These are phyloP conservation scores for Sinocyclocheilus maitianheensis DNA, from an alignment of 2,113 vertebrate genomes.

Conservation along the genomic window DNA sequence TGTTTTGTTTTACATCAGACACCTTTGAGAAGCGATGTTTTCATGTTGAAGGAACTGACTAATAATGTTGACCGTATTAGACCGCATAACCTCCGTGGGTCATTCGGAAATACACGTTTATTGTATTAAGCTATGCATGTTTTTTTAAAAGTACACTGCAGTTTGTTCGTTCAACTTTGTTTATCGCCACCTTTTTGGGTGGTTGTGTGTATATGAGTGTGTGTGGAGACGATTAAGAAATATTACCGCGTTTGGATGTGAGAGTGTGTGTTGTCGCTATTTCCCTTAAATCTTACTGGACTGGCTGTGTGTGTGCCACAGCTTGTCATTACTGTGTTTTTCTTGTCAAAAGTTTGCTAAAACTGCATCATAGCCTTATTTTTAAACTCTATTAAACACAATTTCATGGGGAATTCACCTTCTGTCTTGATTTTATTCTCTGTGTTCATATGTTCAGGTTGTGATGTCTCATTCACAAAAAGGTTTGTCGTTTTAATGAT, in stretches of 20 bases:
- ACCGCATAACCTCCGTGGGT: constrained; percentile 49
- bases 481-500: background rate
- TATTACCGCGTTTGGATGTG: background rate
- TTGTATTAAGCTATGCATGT: constrained; percentile 77
- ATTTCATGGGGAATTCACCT: constrained; percentile 67
- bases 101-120: constrained; percentile 58
- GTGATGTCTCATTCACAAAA: background rate
- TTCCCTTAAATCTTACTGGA: constrained; percentile 59
- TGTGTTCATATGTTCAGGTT: background rate
- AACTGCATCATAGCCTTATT: constrained; percentile 79
- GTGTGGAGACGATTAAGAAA: constrained; percentile 20
- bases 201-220: constrained; percentile 37
- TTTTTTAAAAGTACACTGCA: constrained; percentile 60
- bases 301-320: constrained; percentile 54
- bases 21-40: constrained; percentile 50
- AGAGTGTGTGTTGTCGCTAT: constrained; percentile 27
- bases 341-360: constrained; percentile 70
- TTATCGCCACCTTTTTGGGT: constrained; percentile 72
- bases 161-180: constrained; percentile 59
- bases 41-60: constrained; percentile 40
- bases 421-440: background rate
- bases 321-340: constrained; percentile 55
- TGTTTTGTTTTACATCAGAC: constrained; percentile 70
- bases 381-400: constrained; percentile 79
- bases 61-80: constrained; percentile 34